A percentile compares a stretch with the other conserved stretches of the same genome.
Evolutionary conservation across 2,113 vertebrate genomes (phyloP).

Genomic region (Nymphicus hollandicus): DNA sequence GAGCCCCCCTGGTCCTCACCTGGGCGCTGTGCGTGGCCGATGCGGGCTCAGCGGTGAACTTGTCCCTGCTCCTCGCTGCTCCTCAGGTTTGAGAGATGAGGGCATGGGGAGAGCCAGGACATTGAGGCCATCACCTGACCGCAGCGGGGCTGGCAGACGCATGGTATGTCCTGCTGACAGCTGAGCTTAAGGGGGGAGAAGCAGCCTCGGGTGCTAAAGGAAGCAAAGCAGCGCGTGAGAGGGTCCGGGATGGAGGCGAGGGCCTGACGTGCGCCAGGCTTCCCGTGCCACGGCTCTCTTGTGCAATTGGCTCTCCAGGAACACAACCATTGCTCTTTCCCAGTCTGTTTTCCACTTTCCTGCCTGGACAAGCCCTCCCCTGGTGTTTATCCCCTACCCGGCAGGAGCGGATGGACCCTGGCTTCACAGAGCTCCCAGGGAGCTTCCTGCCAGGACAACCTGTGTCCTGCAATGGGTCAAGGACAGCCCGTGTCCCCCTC

Average conservation of each 20-base stretch:
- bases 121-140: conserved; percentile 39
- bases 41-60: neutral
- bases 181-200: neutral
- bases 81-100: neutral
- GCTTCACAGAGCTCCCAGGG: neutral
- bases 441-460: neutral
- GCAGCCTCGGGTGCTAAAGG: neutral
- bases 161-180: conserved; percentile 46
- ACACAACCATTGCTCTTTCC: neutral
- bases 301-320: neutral
- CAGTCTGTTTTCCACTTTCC: neutral
- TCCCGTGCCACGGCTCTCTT: neutral
- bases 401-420: fast-evolving
- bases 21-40: fast-evolving
- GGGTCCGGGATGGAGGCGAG: neutral
- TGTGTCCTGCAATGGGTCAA: neutral
- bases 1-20: neutral
- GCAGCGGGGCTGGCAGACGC: conserved; percentile 3
- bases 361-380: no score
- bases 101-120: neutral
- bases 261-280: fast-evolving
- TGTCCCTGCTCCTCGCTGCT: neutral
- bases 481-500: neutral
- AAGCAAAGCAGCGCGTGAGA: neutral
- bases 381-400: neutral